Base-by-base conservation (phyloP, 2,797 vertebrate genomes). In the Lagothrix lagotricha region DNA sequence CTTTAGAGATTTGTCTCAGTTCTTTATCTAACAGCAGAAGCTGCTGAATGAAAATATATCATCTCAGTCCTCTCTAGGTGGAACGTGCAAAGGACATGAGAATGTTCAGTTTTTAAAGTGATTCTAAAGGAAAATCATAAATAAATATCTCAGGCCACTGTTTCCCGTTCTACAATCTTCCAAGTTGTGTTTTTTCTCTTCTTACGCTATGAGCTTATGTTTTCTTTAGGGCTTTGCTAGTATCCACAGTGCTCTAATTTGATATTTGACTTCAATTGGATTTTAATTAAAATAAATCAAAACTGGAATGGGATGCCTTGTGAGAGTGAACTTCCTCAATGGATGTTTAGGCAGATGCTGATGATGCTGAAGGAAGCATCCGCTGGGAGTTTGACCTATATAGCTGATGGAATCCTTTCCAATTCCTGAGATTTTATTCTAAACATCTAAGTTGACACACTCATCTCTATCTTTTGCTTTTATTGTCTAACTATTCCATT, bases 281-380 rank as follows among this genome's bases (percentile, higher is more conserved):
- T 93, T 91, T 93, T 79, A 76, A 64, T 86, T 88, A 94, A 87
- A 95, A 48, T 52, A 88, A 79, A 86, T 87, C 33, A 81, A 80
- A 54, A 72, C 58, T 39, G 61, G 30, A 36, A 87, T 48, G 26
- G 61, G 26, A 36, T 1, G 33, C 13, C 24, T 50, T 30, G 15
- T 28, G 20, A 30, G n/a, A 73, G 30, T 13, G 17, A 44, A 57
- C 15, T 48, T 24, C 4, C 4, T 97, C 20, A 1, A 2, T n/a
- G 67, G 26, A 4, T 28, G 4, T 76, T 33, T 30, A 41, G n/a
- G 73, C 64, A 81, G 39, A 75, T 30, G 22, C 36, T 7, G 0
- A 52, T 3, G 39, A 44, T n/a, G 28, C 14, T 39, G 19, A 89
- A 28, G 89, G 64, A 17, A 82, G 11, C 41, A 70, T 75, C 75